phyloP scores from a whole-genome alignment of 1,140 invertebrate genomes.

The Bombus waltoni region DNA sequence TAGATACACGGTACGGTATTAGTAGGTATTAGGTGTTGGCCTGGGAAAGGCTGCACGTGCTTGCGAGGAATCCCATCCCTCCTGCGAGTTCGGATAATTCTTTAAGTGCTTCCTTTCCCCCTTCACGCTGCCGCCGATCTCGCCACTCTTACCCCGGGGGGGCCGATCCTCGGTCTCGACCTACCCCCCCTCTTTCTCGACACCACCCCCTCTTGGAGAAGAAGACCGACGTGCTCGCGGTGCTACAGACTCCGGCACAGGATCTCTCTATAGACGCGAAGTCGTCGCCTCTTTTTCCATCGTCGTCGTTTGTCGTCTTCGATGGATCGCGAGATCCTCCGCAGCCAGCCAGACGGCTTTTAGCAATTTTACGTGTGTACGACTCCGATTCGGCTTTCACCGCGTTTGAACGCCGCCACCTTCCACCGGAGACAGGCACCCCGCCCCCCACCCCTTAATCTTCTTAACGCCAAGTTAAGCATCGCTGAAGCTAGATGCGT shows the following conservation, averaged over 20 bases:
- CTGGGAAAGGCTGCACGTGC: constrained; percentile 82
- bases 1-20: constrained; percentile 82
- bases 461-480: constrained; percentile 67
- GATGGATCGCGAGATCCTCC: constrained; percentile 23
- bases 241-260: constrained; percentile 59
- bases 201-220: constrained; percentile 3
- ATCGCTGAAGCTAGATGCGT: constrained; percentile 55
- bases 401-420: constrained; percentile 7
- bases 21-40: constrained; percentile 83
- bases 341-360: constrained; percentile 55
- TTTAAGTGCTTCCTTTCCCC: constrained; percentile 82
- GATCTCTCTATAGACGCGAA: constrained; percentile 51
- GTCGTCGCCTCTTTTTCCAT: constrained; percentile 22
- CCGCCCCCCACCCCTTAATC: constrained; percentile 62
- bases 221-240: constrained; percentile 73
- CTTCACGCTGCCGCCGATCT: constrained; percentile 52
- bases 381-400: constrained; percentile 29
- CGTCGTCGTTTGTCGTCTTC: constrained; percentile 51
- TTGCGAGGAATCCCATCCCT: constrained; percentile 77
- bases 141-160: constrained; percentile 69
- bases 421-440: constrained; percentile 20
- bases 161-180: constrained; percentile 71
- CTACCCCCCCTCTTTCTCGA: constrained; percentile 9
- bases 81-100: constrained; percentile 82
- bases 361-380: constrained; percentile 63